Percentiles rank a stretch among this genome's conserved stretches.
These are phyloP conservation scores for Zeus faber DNA, from an alignment of 2,113 vertebrate species.

Conservation along the genomic window DNA sequence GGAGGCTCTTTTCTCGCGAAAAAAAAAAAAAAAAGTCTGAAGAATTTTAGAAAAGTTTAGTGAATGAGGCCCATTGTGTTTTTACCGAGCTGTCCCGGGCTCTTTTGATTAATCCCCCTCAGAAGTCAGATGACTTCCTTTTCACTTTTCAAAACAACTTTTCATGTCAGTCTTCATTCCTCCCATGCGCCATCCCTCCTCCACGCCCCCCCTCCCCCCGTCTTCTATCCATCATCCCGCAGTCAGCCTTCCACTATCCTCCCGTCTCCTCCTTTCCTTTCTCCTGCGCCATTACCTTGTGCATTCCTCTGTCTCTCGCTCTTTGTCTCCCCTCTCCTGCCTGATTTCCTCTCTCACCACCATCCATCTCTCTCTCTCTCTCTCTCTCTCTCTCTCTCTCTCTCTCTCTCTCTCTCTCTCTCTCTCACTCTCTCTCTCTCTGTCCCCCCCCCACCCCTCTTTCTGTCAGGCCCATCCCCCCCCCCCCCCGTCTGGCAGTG, in stretches of 20 bases:
- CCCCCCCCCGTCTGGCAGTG: conserved; percentile 51
- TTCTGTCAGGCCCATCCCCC: conserved; percentile 43
- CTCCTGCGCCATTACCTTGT: conserved; percentile 65
- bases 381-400: conserved; percentile 56
- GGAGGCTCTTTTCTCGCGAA: no score
- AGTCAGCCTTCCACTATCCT: conserved; percentile 61
- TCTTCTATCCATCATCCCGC: conserved; percentile 61
- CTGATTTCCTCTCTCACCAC: no score
- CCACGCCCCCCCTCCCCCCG: conserved; percentile 38
- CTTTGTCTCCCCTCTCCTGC: no score
- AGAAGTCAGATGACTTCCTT: conserved; percentile 63
- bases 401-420: conserved; percentile 53
- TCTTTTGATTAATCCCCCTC: conserved; percentile 64
- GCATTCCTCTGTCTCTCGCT: conserved; percentile 54
- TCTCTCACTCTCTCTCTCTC: conserved; percentile 20
- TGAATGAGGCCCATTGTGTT: no score
- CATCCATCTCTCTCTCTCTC: conserved; percentile 62
- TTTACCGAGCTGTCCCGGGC: no score
- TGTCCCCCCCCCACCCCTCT: conserved; percentile 16
- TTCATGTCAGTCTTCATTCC: conserved; percentile 61
- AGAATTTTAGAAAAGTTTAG: no score
- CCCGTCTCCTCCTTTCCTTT: conserved; percentile 59
- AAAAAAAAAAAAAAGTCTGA: no score
- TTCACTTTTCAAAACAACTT: conserved; percentile 68
- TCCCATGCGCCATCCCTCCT: conserved; percentile 19